phyloP scores from a whole-genome alignment of 1,140 invertebrate species.

The Matsumurasca onukii region DNA sequence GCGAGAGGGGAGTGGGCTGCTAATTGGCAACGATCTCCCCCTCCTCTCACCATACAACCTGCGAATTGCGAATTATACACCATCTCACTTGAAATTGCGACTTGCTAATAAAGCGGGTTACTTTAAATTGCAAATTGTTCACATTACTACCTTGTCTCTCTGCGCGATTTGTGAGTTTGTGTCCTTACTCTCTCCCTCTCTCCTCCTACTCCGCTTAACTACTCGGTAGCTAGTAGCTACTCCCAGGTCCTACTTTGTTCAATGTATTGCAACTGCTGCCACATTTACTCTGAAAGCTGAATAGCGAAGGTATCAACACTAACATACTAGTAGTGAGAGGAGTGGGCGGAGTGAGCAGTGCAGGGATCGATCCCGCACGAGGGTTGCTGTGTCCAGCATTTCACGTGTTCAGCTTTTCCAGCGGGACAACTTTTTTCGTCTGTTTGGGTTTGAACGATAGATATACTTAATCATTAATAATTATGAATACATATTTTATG shows the following conservation, averaged over 20 bases:
- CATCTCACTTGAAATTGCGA: slow-evolving; percentile 25
- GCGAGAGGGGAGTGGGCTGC: slow-evolving; percentile 1
- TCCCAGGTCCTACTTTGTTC: no score
- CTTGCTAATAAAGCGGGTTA: slow-evolving; percentile 25
- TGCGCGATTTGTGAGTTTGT: slow-evolving; percentile 12
- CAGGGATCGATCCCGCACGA: not conserved
- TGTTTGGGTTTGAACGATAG: no score
- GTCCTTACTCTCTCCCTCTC: no score
- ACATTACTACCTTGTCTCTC: slow-evolving; percentile 14
- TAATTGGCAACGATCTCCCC: slow-evolving; percentile 15
- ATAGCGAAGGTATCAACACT: no score
- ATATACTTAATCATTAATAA: not conserved
- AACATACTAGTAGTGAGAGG: no score
- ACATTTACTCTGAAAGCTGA: no score
- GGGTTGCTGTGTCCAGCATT: not conserved
- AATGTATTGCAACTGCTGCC: no score
- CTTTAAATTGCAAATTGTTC: slow-evolving; percentile 23
- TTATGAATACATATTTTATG: not conserved
- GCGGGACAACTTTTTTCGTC: no score
- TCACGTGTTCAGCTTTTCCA: no score
- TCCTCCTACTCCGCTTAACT: no score
- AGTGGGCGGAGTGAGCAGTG: not conserved
- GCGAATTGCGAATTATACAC: slow-evolving; percentile 26
- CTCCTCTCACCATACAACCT: not conserved
- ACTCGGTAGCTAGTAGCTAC: no score